These are phyloP conservation scores for Notechis scutatus DNA, from an alignment of 2,113 vertebrate genomes.

Conservation along the genomic window DNA sequence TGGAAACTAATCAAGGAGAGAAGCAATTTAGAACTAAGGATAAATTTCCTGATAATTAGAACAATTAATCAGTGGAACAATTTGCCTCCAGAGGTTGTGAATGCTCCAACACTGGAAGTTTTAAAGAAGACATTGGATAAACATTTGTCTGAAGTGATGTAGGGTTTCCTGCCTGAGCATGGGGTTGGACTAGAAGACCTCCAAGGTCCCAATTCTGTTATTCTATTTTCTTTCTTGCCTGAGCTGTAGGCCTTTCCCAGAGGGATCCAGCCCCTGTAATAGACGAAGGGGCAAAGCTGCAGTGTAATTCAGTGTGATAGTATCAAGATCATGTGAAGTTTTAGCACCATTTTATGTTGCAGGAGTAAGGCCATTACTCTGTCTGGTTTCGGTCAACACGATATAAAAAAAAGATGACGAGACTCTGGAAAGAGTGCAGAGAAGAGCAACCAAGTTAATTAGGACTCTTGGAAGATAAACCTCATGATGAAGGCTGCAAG, in stretches of 20 bases:
- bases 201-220: too few relatives aligned
- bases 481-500: neutral
- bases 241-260: neutral
- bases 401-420: neutral
- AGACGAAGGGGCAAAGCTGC: neutral
- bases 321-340: neutral
- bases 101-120: too few relatives aligned
- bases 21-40: too few relatives aligned
- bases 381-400: neutral
- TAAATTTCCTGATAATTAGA: too few relatives aligned
- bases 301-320: too few relatives aligned
- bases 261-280: neutral
- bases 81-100: too few relatives aligned
- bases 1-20: too few relatives aligned
- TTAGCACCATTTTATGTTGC: neutral
- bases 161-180: too few relatives aligned
- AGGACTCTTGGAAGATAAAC: neutral
- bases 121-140: too few relatives aligned
- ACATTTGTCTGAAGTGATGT: too few relatives aligned
- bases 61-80: too few relatives aligned
- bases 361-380: neutral
- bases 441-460: neutral
- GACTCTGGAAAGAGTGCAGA: neutral
- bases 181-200: too few relatives aligned
- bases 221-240: neutral